Conservation (phyloP, 2,797 vertebrate genomes). For the Mastacembelus armatus region DNA sequence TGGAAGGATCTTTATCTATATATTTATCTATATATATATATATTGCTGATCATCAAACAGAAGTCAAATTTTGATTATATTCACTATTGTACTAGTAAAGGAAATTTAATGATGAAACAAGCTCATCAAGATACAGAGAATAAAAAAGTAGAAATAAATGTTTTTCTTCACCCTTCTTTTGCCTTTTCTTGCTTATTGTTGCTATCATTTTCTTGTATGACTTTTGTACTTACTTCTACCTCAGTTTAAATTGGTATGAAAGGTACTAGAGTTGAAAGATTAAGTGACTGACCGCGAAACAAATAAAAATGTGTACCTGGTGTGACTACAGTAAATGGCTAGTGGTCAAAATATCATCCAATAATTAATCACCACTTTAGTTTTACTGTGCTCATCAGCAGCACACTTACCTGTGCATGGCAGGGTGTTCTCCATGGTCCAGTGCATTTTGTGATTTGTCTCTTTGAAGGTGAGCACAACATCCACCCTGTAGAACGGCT, state of each 20-base stretch:
- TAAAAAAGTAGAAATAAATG: too few relatives aligned
- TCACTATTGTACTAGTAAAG: not conserved
- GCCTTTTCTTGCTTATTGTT: not conserved
- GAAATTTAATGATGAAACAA: not conserved
- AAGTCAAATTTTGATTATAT: too few relatives aligned
- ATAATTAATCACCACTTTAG: slow-evolving; percentile 74
- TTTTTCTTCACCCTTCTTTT: not conserved
- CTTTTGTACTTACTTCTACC: slow-evolving; percentile 11
- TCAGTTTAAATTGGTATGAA: slow-evolving; percentile 36
- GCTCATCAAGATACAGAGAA: not conserved
- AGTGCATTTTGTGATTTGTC: slow-evolving; percentile 79
- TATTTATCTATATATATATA: too few relatives aligned
- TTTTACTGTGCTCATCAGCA: slow-evolving; percentile 69
- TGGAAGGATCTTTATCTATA: too few relatives aligned
- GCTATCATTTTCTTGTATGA: not conserved
- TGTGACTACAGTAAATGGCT: slow-evolving; percentile 59
- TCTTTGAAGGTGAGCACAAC: slow-evolving; percentile 80
- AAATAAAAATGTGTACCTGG: slow-evolving; percentile 59
- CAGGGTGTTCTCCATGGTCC: slow-evolving; percentile 82
- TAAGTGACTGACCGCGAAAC: slow-evolving; percentile 45
- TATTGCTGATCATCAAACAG: too few relatives aligned
- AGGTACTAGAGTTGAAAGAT: slow-evolving; percentile 41
- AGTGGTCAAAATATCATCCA: slow-evolving; percentile 66
- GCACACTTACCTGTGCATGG: slow-evolving; percentile 77
- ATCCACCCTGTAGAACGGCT: slow-evolving; percentile 78